A percentile compares a stretch with the other conserved stretches of the same genome.
Evolutionary conservation across 2,113 vertebrate genomes (phyloP).

Genomic region (Tenrec ecaudatus): DNA sequence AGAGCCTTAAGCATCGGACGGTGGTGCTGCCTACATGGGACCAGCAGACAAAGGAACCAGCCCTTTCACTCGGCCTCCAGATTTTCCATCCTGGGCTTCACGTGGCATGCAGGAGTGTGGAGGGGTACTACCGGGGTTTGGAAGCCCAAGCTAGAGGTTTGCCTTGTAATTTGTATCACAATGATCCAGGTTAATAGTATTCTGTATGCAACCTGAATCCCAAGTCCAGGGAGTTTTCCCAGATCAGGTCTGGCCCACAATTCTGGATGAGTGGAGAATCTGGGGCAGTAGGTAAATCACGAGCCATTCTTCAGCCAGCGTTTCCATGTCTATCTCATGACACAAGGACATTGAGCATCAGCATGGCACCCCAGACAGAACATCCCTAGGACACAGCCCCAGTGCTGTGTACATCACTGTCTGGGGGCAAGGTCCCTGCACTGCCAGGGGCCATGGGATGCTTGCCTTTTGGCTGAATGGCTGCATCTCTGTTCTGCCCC

Average conservation of each 20-base stretch:
- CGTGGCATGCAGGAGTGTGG: neutral
- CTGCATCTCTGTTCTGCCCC: slow-evolving; percentile 58
- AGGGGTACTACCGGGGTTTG: neutral
- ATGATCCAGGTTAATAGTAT: neutral
- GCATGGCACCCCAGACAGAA: neutral
- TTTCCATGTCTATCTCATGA: neutral
- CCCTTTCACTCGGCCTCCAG: neutral
- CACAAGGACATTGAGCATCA: neutral
- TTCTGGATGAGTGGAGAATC: neutral
- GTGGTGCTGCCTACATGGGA: neutral
- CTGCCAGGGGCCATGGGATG: neutral
- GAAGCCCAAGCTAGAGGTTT: neutral
- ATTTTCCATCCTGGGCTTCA: neutral
- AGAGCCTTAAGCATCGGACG: neutral
- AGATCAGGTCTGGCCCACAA: neutral
- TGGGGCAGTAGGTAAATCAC: neutral
- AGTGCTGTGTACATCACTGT: neutral
- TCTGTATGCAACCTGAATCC: neutral
- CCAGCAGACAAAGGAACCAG: neutral
- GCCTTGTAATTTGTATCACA: slow-evolving; percentile 12
- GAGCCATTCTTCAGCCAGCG: neutral
- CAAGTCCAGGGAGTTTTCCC: neutral
- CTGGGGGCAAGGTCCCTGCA: no score
- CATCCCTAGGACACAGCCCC: neutral
- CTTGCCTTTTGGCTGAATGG: neutral